Evolutionary conservation across 2,113 vertebrate genomes (phyloP).

Genomic region (Pterocles gutturalis): DNA sequence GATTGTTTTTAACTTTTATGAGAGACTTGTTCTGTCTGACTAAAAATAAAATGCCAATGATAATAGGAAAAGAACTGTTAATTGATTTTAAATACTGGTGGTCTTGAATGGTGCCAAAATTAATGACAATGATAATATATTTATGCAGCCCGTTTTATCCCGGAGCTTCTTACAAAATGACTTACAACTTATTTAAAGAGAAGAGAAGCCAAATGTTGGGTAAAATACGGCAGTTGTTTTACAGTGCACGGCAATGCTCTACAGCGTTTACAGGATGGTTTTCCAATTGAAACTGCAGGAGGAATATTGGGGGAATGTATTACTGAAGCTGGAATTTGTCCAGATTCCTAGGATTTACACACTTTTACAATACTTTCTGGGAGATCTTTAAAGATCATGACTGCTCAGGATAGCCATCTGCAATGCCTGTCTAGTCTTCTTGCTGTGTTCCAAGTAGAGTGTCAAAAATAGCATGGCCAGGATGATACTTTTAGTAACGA

Average conservation of each 20-base stretch:
- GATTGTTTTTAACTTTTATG: conserved; percentile 43
- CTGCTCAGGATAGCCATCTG: neutral
- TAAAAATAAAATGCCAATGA: conserved; percentile 26
- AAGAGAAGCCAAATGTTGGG: conserved; percentile 7
- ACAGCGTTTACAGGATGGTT: neutral
- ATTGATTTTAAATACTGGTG: conserved; percentile 61
- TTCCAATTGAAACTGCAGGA: conserved; percentile 51
- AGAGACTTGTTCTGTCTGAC: neutral
- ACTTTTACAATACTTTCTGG: conserved; percentile 41
- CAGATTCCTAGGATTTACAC: conserved; percentile 61
- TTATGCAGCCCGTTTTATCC: neutral
- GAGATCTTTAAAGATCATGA: neutral
- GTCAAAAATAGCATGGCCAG: conserved; percentile 71
- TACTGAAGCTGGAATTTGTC: neutral
- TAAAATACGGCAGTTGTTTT: neutral
- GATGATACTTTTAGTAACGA: conserved; percentile 74
- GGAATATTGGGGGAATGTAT: conserved; percentile 25
- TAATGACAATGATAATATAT: conserved; percentile 36
- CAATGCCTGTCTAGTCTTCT: neutral
- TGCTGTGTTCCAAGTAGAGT: conserved; percentile 36
- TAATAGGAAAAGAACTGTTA: conserved; percentile 54
- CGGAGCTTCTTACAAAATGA: neutral
- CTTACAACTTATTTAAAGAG: neutral
- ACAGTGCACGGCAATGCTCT: neutral
- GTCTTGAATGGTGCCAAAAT: conserved; percentile 22